Evolutionary conservation across 1,140 invertebrate genomes (phyloP).

Genomic region (Hydropsyche tenuis): DNA sequence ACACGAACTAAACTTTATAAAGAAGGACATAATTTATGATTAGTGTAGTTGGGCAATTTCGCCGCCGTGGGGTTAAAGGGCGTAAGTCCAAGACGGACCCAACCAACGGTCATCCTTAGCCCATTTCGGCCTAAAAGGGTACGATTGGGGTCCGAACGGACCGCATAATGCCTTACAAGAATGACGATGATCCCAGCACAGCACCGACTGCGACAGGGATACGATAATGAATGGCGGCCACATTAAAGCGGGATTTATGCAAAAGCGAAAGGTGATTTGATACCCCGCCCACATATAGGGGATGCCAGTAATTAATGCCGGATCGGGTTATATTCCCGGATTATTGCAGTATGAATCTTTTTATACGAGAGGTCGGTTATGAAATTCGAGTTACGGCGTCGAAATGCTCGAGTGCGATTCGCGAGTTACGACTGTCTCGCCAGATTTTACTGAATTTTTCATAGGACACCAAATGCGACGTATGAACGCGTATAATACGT

Average conservation of each 20-base stretch:
- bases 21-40: slow-evolving; percentile 9
- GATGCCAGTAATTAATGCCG: too few species aligned
- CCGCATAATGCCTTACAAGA: slow-evolving; percentile 40
- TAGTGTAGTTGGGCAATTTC: not conserved
- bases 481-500: not conserved
- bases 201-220: slow-evolving; percentile 31
- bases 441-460: not conserved
- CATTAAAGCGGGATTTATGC: slow-evolving; percentile 43
- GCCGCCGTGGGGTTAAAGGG: not conserved
- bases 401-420: slow-evolving; percentile 15
- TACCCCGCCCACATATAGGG: not conserved
- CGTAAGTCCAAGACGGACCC: not conserved
- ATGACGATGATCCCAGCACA: slow-evolving; percentile 39
- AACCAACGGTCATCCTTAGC: slow-evolving; percentile 23
- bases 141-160: slow-evolving; percentile 33
- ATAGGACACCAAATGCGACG: not conserved
- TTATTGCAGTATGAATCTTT: not conserved
- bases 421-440: not conserved
- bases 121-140: slow-evolving; percentile 35
- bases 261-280: slow-evolving; percentile 41
- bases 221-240: slow-evolving; percentile 34
- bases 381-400: slow-evolving; percentile 33
- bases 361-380: slow-evolving; percentile 18
- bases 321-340: too few species aligned
- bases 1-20: too few species aligned